Percentiles rank a stretch among this genome's conserved stretches.
These are phyloP conservation scores for Catalaphyllia jardinei DNA, from an alignment of 64 coral and sea anemone species.

Conservation along the genomic window DNA sequence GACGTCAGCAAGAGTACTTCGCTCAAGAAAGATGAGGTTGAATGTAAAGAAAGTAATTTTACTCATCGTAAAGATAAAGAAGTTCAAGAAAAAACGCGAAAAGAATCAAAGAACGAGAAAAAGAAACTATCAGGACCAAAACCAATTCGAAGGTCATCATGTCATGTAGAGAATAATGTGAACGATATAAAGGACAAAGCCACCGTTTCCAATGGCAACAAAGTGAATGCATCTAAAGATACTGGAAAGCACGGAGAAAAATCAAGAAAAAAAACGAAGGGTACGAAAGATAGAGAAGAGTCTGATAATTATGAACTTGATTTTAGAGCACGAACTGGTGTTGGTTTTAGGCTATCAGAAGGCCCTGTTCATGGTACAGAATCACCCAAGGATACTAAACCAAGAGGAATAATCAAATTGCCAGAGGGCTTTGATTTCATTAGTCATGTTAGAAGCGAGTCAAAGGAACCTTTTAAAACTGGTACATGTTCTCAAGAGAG, in stretches of 20 bases:
- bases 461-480: neutral
- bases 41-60: neutral
- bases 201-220: conserved; percentile 2
- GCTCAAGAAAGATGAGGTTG: neutral
- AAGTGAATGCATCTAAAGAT: neutral
- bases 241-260: neutral
- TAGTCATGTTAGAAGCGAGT: neutral
- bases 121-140: neutral
- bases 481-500: neutral
- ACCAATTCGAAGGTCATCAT: neutral
- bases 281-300: neutral
- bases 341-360: conserved; percentile 31
- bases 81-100: neutral
- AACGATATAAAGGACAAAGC: neutral
- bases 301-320: conserved; percentile 22
- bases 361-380: neutral
- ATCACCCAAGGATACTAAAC: neutral
- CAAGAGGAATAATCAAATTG: conserved; percentile 56
- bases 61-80: neutral
- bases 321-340: conserved; percentile 27
- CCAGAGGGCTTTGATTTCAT: conserved; percentile 52
- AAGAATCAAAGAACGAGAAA: conserved; percentile 1
- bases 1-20: conserved; percentile 4
- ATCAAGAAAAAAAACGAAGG: neutral
- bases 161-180: conserved; percentile 23